Evolutionary conservation across 2,888 invertebrate genomes (phyloP).

Genomic region (Sussaba pulchella): DNA sequence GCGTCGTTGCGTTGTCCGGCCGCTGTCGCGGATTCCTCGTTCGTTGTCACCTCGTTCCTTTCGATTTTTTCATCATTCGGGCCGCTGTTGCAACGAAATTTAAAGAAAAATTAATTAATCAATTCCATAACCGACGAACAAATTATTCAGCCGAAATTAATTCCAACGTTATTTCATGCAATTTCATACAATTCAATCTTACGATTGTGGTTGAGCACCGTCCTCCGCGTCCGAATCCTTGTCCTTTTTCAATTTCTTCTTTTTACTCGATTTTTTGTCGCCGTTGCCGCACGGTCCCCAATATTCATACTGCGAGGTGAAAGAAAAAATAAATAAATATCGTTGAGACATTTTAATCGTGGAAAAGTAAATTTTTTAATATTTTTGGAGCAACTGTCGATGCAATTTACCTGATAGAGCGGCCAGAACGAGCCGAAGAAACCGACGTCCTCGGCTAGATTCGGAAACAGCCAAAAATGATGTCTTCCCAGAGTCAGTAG

Average conservation of each 20-base stretch:
- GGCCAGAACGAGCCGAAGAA: constrained; percentile 99
- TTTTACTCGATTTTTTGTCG: constrained; percentile 86
- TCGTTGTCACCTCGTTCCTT: constrained; percentile 36
- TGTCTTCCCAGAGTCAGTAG: constrained; percentile 93
- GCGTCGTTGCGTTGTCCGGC: constrained; percentile 58
- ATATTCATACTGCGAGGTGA: constrained; percentile 90
- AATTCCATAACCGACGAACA: too few species aligned
- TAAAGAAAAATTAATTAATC: too few species aligned
- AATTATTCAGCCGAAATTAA: too few species aligned
- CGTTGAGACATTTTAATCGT: too few species aligned
- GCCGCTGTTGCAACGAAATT: constrained; percentile 38
- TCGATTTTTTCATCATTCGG: constrained; percentile 72
- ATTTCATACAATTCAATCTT: constrained; percentile 63
- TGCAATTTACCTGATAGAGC: constrained; percentile 90
- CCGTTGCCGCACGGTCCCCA: constrained; percentile 86
- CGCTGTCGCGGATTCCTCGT: constrained; percentile 44
- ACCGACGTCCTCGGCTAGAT: constrained; percentile 99
- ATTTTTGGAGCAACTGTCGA: too few species aligned
- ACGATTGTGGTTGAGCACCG: constrained; percentile 84
- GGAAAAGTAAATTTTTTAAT: too few species aligned
- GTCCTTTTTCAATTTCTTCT: constrained; percentile 91
- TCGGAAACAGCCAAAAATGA: constrained; percentile 99
- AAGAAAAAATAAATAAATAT: not conserved
- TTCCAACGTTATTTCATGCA: too few species aligned
- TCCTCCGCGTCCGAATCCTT: constrained; percentile 93